Evolutionary conservation across 1,140 invertebrate genomes (phyloP).

Genomic region (Trichonephila clavata): DNA sequence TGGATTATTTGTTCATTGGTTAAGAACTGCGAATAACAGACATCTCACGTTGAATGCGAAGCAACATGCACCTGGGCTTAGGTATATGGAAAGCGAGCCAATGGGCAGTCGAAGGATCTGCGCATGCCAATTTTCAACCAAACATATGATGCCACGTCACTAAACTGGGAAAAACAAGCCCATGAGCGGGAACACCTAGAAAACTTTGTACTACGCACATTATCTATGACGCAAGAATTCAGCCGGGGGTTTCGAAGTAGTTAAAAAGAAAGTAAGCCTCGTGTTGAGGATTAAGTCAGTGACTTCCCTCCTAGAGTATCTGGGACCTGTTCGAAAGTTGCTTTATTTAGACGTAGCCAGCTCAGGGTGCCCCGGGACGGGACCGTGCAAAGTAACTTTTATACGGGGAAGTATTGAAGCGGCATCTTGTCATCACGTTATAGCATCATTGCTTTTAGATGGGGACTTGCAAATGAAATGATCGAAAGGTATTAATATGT

Average conservation of each 20-base stretch:
- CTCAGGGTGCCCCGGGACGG: too few relatives aligned
- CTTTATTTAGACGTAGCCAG: too few relatives aligned
- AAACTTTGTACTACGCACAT: conserved; percentile 35
- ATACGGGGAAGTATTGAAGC: too few relatives aligned
- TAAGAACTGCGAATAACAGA: conserved; percentile 39
- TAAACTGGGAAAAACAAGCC: conserved; percentile 22
- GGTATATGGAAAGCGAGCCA: conserved; percentile 19
- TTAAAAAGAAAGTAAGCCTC: background rate
- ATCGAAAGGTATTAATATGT: too few relatives aligned
- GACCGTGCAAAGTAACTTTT: too few relatives aligned
- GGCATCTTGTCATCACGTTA: too few relatives aligned
- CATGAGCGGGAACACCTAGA: background rate
- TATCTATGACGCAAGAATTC: conserved; percentile 35
- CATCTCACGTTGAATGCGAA: conserved; percentile 47
- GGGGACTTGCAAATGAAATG: too few relatives aligned
- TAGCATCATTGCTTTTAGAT: too few relatives aligned
- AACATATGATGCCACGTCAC: background rate
- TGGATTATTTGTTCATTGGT: background rate
- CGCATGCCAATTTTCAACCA: background rate
- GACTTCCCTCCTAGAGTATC: background rate
- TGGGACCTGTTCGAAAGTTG: background rate
- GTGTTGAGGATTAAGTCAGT: background rate
- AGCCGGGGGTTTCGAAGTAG: conserved; percentile 40
- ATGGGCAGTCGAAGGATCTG: background rate
- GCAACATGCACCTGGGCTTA: conserved; percentile 45